Base-by-base conservation (phyloP, 2,888 invertebrate genomes). In the Hyposoter dolosus region DNA sequence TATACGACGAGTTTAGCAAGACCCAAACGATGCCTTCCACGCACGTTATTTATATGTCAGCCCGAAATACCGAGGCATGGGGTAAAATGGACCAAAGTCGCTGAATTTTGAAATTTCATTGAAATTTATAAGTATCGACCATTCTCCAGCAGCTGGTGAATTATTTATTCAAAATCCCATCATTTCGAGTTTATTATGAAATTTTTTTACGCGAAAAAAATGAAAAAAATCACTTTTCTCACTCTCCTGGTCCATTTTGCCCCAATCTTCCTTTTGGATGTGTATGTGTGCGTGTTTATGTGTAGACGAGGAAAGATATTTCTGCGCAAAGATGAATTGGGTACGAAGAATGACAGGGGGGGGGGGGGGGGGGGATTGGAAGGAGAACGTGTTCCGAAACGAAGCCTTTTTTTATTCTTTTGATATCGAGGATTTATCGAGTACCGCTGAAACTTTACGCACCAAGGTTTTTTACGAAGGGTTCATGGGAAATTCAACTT, bases 371-470 rank as follows among this genome's bases (percentile, higher is more conserved):
- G 19, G 50, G 47, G 53, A 69, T 69, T 56, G 69, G 53, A 68
- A 65, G 17, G 65, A 56, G 66, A 66, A 78, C 23, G 28, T 53
- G 68, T 78, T 43, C 53, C 2, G 12, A 28, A 68, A 69, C 28
- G 43, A 28, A 65, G 28, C 40, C 28, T 43, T 60, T 60, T 63
- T 45, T 63, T 43, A 63, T 47, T 19, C 9, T 28, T 45, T n/a
- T 17, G 45, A 65, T 19, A 63, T 60, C 28, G 45, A 17, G 23
- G 47, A 65, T 65, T 76, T 76, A 76, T 76, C 47, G 76, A 32
- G 76, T 65, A 17, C 60, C 28, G 12, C 28, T 35, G 63, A 32
- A 47, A 76, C 47, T 47, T 65, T 50, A 50, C 32, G 71, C 32
- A 32, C 47, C 15, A 50, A 28, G n/a, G 1, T 47, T 32, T 23